Conservation (phyloP, 2,797 vertebrate genomes). For the Falco peregrinus region DNA sequence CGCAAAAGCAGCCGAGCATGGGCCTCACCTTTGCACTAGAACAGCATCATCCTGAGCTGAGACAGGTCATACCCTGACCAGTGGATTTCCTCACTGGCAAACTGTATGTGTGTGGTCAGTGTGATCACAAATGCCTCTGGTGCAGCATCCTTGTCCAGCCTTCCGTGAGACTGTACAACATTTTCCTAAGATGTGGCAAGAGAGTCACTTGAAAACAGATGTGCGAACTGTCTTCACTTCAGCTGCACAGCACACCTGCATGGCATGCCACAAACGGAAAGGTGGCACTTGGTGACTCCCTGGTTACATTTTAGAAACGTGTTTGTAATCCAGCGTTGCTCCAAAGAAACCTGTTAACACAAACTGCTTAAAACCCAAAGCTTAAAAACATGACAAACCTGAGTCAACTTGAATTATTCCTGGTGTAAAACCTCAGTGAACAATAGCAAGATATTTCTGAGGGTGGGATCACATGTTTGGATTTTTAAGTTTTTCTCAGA, state of each 20-base stretch:
- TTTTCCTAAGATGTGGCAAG: background rate
- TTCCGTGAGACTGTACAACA: background rate
- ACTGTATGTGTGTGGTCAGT: rapidly evolving
- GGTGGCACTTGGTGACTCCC: background rate
- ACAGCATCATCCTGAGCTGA: background rate
- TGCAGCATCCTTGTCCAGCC: background rate
- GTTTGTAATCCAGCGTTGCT: background rate
- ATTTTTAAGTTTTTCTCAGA: background rate
- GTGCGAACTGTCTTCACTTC: background rate
- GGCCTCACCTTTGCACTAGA: background rate
- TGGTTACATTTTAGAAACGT: background rate
- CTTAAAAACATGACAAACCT: background rate
- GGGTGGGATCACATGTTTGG: background rate
- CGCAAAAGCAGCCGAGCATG: background rate
- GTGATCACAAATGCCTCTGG: background rate
- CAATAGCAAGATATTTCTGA: background rate
- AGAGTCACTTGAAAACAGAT: background rate
- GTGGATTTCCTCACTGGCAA: background rate
- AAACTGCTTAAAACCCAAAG: background rate
- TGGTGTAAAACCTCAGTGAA: background rate
- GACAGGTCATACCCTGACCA: background rate
- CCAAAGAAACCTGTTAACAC: background rate
- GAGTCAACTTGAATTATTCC: background rate
- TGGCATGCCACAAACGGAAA: background rate
- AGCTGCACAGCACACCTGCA: background rate